These are phyloP conservation scores for Alloscopus bannaensis DNA, from an alignment of 2,888 invertebrate species.

Conservation along the genomic window DNA sequence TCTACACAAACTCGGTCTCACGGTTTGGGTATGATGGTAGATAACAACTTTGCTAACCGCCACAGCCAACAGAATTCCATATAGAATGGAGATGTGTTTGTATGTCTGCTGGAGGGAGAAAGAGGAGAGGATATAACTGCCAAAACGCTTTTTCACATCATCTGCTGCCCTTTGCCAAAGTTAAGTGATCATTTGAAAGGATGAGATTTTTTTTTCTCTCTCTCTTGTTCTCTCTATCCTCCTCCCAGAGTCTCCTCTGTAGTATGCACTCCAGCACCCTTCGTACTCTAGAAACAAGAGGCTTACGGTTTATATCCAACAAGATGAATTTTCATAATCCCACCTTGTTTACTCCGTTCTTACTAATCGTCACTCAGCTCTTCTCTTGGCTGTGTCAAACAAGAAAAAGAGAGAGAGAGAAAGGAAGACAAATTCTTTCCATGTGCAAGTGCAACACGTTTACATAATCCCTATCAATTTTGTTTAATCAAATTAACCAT, in stretches of 20 bases:
- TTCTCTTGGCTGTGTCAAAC: too few species aligned
- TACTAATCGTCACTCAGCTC: conserved; percentile 42
- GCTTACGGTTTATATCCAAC: conserved; percentile 53
- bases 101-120: not conserved
- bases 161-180: conserved; percentile 59
- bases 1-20: conserved; percentile 15
- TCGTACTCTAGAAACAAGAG: conserved; percentile 28
- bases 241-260: too few species aligned
- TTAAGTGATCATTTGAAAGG: conserved; percentile 65
- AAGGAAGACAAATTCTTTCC: too few species aligned
- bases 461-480: conserved; percentile 61
- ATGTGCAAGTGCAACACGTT: conserved; percentile 34
- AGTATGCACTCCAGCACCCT: conserved; percentile 1
- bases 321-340: conserved; percentile 64
- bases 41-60: conserved; percentile 59
- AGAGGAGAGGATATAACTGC: conserved; percentile 26
- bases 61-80: conserved; percentile 25
- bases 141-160: conserved; percentile 48
- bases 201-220: conserved; percentile 64
- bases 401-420: too few species aligned
- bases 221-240: too few species aligned
- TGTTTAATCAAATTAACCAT: conserved; percentile 59
- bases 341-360: conserved; percentile 46
- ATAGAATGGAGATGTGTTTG: not conserved
- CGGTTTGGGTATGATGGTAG: conserved; percentile 38